phyloP scores from a whole-genome alignment of 2,797 vertebrate genomes.

The Cuculus canorus region DNA sequence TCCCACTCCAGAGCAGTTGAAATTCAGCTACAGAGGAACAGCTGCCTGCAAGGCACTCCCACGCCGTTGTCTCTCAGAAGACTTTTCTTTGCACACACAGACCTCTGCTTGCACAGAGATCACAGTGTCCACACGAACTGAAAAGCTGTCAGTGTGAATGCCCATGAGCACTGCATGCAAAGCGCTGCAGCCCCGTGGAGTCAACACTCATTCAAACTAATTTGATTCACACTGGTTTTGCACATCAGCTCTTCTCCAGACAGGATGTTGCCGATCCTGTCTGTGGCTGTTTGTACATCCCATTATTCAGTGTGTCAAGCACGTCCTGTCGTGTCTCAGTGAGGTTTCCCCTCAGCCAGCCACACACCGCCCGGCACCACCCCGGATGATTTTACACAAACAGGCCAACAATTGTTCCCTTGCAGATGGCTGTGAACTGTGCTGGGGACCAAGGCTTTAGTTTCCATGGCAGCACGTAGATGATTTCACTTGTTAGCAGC shows the following conservation, averaged over 20 bases:
- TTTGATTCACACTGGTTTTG: not conserved
- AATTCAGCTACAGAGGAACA: not conserved
- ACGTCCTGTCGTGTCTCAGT: not conserved
- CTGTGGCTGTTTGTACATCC: rapidly evolving
- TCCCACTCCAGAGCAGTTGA: rapidly evolving
- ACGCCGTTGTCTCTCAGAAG: not conserved
- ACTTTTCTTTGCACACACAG: not conserved
- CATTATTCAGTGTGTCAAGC: not conserved
- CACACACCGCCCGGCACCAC: rapidly evolving
- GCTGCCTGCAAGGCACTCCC: not conserved
- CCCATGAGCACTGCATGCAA: rapidly evolving
- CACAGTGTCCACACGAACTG: rapidly evolving
- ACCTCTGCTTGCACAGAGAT: not conserved
- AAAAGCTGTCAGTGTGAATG: rapidly evolving
- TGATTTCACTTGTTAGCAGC: not conserved
- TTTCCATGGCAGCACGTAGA: conserved; percentile 44
- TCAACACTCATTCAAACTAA: not conserved
- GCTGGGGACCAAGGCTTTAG: not conserved
- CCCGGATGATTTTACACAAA: not conserved
- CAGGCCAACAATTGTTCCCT: not conserved
- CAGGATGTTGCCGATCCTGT: rapidly evolving
- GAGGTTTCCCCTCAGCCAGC: not conserved
- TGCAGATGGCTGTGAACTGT: not conserved
- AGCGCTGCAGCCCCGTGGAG: not conserved
- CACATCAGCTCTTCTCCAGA: not conserved